Base-by-base conservation (phyloP, 2,888 invertebrate genomes). In the Polyploca ridens region DNA sequence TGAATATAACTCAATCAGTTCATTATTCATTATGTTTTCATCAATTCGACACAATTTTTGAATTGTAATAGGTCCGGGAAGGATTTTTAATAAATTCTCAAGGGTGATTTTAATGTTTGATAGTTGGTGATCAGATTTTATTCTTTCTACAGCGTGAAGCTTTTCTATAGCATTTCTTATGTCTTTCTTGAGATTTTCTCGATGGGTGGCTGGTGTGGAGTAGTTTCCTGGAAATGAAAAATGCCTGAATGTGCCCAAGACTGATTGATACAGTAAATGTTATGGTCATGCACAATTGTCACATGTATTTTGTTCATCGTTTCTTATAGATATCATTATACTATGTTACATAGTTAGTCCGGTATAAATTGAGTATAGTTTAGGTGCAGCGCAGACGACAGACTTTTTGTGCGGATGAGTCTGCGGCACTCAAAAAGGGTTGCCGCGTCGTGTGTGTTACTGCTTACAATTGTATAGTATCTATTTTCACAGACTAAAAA, bases 21-120 rank as follows among this genome's bases (percentile, higher is more conserved):
- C 90, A 35, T 44, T 62, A 3, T 75, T 66, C 0, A 91, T 62
- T 0, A 81, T 3, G 14, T 66, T 68, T 0, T 75, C 72, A 27
- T 97, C 97, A 1, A 94, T 70, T 49, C 90, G 89, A 13, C 88
- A 80, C n/a, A 97, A 85, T 81, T 95, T 96, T 81, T 97, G 96
- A 19, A 96, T 94, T 0, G 97, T 97, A 41, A 96, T 78, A 0
- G 95, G 94, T 10, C 96, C 96, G 0, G 96, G 95, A 0, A 96
- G 85, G 44, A 75, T 75, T 0, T 66, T n/a, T 7, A 72, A 49
- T 0, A 89, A 64, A 0, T 67, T 69, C 5, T 71, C 65, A 8
- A 90, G 70, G 59, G 70, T 63, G 3, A 35, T 70, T 64, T 71
- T 77, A 5, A 94, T 66, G 0, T 67, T 76, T 5, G 75, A 70